These are phyloP conservation scores for Rhabdomys dilectus DNA, from an alignment of 2,113 vertebrate species.

Conservation along the genomic window DNA sequence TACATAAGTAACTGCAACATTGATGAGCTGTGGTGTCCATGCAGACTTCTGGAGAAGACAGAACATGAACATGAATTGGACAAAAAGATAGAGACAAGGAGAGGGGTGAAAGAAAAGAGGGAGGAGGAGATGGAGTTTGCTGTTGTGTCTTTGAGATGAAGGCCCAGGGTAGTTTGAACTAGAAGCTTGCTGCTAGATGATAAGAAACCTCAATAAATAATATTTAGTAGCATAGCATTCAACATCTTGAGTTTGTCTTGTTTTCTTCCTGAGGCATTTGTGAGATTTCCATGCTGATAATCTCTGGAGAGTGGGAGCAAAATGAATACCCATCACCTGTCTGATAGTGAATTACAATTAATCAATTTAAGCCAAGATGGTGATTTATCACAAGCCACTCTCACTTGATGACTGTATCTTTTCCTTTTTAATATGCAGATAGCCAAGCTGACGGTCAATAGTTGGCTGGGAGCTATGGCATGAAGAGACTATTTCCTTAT, in stretches of 20 bases:
- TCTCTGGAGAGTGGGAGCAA: neutral
- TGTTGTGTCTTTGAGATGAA: conserved; percentile 16
- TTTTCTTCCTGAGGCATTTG: neutral
- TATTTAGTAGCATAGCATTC: neutral
- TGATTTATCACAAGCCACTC: conserved; percentile 42
- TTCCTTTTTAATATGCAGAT: conserved; percentile 55
- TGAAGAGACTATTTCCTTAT: neutral
- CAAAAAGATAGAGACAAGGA: neutral
- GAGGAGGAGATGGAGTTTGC: neutral
- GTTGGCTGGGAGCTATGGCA: neutral
- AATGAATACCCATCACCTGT: neutral
- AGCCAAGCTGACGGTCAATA: neutral
- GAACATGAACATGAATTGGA: neutral
- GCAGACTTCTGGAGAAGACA: neutral
- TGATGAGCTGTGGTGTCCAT: neutral
- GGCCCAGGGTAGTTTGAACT: neutral
- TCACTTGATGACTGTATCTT: conserved; percentile 26
- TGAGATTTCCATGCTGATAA: neutral
- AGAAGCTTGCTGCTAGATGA: conserved; percentile 25
- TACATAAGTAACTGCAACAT: neutral
- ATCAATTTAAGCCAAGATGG: conserved; percentile 44
- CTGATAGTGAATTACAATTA: conserved; percentile 50
- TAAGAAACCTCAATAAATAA: neutral
- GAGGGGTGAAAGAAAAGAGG: neutral
- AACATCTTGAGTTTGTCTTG: conserved; percentile 9